Percentiles rank a stretch among this genome's conserved stretches.
Conservation (phyloP, 2,113 vertebrate species). For the Lethenteron camtschaticum region DNA sequence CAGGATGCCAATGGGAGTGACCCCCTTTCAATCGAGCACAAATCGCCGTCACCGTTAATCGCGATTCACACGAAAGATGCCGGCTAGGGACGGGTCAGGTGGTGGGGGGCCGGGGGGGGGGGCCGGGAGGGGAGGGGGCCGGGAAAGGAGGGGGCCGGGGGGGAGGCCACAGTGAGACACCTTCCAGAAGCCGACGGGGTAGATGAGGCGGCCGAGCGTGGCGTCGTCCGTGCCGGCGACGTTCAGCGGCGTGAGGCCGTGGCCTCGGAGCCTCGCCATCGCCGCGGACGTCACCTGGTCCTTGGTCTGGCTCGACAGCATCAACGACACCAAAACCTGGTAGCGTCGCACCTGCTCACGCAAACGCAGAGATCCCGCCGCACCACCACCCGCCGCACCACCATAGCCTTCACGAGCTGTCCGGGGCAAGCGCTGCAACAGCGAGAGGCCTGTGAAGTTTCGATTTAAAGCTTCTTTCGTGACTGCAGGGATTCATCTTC, state of each 20-base stretch:
- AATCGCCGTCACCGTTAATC: neutral
- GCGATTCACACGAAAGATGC: neutral
- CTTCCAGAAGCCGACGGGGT: slow-evolving; percentile 95
- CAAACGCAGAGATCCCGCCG: neutral
- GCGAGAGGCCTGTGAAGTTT: neutral
- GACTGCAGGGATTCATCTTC: too few relatives aligned
- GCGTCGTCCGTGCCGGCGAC: slow-evolving; percentile 42
- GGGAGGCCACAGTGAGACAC: too few relatives aligned
- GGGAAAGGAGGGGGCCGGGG: too few relatives aligned
- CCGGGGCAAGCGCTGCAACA: neutral
- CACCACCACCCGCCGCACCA: too few relatives aligned
- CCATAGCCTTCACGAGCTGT: too few relatives aligned
- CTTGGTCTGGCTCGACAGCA: slow-evolving; percentile 94
- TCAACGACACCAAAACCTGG: slow-evolving; percentile 67
- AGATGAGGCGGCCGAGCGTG: slow-evolving; percentile 48
- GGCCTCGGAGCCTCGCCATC: slow-evolving; percentile 43
- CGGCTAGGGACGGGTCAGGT: neutral
- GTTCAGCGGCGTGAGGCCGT: slow-evolving; percentile 35
- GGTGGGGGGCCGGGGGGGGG: neutral
- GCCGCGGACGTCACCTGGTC: slow-evolving; percentile 66
- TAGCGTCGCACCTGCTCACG: slow-evolving; percentile 48
- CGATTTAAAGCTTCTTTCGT: too few relatives aligned
- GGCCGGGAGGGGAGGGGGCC: too few relatives aligned
- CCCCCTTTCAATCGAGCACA: too few relatives aligned
- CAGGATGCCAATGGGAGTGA: too few relatives aligned